Conservation (phyloP, 2,888 invertebrate genomes). For the Silvanus unidentatus region DNA sequence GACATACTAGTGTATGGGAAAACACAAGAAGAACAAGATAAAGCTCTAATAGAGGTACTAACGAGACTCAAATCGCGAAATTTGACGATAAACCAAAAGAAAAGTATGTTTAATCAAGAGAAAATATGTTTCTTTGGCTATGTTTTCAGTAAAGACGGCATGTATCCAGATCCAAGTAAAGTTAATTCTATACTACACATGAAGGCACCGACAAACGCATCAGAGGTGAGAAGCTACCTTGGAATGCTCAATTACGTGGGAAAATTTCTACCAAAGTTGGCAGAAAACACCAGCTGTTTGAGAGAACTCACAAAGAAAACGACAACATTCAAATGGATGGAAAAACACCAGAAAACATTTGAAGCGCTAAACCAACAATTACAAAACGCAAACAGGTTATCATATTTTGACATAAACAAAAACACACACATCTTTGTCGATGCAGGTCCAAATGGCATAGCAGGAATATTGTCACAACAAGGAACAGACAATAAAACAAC, state of each 20-base stretch:
- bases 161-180: constrained; percentile 27
- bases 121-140: constrained; percentile 30
- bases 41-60: neutral
- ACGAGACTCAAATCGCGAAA: neutral
- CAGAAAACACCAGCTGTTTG: constrained; percentile 6
- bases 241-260: constrained; percentile 10
- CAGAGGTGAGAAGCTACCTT: constrained; percentile 8
- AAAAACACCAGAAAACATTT: constrained; percentile 6
- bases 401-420: constrained; percentile 4
- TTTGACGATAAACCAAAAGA: constrained; percentile 14
- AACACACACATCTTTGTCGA: constrained; percentile 1
- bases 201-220: neutral
- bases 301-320: constrained; percentile 3
- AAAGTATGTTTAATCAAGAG: constrained; percentile 27
- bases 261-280: constrained; percentile 7
- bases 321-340: constrained; percentile 1
- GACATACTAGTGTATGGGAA: constrained; percentile 4
- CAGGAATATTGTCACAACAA: neutral
- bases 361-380: constrained; percentile 3
- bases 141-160: constrained; percentile 22
- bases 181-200: constrained; percentile 19
- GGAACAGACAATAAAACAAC: neutral
- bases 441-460: constrained; percentile 1
- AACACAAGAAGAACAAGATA: neutral
- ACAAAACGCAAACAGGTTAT: neutral